These are phyloP conservation scores for Heliconius melpomene DNA, from an alignment of 1,140 invertebrate species.

Conservation along the genomic window DNA sequence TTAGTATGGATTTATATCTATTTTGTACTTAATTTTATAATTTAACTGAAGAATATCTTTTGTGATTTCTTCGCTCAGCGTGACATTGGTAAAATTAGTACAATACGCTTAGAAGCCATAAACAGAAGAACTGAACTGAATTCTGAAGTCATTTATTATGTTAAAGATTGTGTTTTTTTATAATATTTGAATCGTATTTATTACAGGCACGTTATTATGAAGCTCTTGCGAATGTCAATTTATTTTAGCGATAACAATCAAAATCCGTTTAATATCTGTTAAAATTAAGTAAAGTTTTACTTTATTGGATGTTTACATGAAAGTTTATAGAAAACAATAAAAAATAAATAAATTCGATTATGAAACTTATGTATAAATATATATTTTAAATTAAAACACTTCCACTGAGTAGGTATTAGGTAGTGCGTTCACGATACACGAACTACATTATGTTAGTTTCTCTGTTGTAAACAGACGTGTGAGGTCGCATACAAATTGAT, in stretches of 20 bases:
- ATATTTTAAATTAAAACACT: background rate
- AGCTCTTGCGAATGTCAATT: background rate
- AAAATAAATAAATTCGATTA: background rate
- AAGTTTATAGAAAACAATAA: no score
- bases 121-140: constrained; percentile 7
- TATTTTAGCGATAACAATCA: background rate
- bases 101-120: background rate
- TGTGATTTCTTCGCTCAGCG: background rate
- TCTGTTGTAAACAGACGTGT: constrained; percentile 41
- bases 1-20: no score
- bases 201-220: background rate
- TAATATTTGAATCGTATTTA: background rate
- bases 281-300: background rate
- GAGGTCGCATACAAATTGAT: constrained; percentile 59
- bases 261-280: background rate
- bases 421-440: background rate
- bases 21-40: background rate
- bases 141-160: background rate
- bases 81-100: background rate
- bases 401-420: background rate
- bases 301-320: background rate
- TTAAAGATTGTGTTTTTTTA: no score
- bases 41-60: background rate
- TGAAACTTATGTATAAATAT: background rate
- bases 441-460: constrained; percentile 24